phyloP scores from a whole-genome alignment of 2,113 vertebrate genomes.

The Triplophysa tibetana region DNA sequence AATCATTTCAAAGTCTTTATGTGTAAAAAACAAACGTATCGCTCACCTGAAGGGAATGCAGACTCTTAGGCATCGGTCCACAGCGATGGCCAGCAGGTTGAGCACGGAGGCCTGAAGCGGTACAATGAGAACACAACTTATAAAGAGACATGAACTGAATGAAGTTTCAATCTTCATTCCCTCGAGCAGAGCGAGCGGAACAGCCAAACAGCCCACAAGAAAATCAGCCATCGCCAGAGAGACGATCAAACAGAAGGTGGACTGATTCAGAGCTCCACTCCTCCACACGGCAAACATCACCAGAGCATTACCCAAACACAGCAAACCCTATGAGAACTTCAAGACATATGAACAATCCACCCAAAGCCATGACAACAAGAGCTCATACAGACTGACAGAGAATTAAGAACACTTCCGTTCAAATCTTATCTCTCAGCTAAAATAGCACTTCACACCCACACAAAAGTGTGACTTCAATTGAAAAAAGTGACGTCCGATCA shows the following conservation, averaged over 20 bases:
- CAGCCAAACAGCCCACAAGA: slow-evolving; percentile 76
- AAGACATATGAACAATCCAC: slow-evolving; percentile 63
- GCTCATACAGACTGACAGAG: too few species aligned
- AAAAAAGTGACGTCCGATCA: too few species aligned
- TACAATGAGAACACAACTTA: slow-evolving; percentile 79
- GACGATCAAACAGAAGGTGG: slow-evolving; percentile 79
- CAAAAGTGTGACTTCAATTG: too few species aligned
- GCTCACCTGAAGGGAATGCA: slow-evolving; percentile 74
- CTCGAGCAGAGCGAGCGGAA: slow-evolving; percentile 79
- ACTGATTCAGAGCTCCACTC: slow-evolving; percentile 62
- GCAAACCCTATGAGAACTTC: slow-evolving; percentile 74
- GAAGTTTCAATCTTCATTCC: slow-evolving; percentile 60
- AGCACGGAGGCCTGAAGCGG: slow-evolving; percentile 81
- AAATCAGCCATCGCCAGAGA: slow-evolving; percentile 85
- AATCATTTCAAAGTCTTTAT: too few species aligned
- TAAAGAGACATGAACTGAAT: slow-evolving; percentile 77
- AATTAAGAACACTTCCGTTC: too few species aligned
- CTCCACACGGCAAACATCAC: slow-evolving; percentile 79
- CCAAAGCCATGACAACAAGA: background rate
- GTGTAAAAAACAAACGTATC: background rate
- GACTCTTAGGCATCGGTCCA: slow-evolving; percentile 84
- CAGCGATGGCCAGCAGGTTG: slow-evolving; percentile 80
- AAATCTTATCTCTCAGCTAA: too few species aligned
- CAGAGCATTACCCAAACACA: slow-evolving; percentile 80
- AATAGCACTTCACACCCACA: too few species aligned